phyloP scores from a whole-genome alignment of 1,140 invertebrate genomes.

The Matsumurasca onukii region DNA sequence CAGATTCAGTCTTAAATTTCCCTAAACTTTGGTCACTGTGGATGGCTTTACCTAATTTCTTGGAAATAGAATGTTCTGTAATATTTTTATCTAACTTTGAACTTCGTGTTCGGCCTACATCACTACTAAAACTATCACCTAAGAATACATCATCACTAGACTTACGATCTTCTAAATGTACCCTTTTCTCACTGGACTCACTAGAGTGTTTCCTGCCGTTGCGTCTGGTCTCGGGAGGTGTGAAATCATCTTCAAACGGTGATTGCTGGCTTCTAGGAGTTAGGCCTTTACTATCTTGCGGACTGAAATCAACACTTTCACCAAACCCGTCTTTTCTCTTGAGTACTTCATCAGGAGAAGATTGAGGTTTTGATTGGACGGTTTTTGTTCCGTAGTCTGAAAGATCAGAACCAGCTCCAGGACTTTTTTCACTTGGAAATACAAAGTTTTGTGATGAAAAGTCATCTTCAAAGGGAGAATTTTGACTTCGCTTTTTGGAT shows the following conservation, averaged over 20 bases:
- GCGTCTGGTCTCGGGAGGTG: constrained; percentile 51
- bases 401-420: constrained; percentile 39
- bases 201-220: constrained; percentile 44
- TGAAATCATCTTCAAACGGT: constrained; percentile 73
- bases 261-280: constrained; percentile 49
- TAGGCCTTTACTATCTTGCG: constrained; percentile 12
- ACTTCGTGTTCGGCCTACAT: constrained; percentile 27
- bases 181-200: constrained; percentile 44
- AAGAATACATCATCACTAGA: constrained; percentile 37
- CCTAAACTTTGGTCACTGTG: constrained; percentile 18
- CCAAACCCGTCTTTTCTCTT: constrained; percentile 28
- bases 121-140: constrained; percentile 8
- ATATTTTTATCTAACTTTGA: constrained; percentile 26
- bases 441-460: constrained; percentile 52
- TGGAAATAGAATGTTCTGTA: not conserved
- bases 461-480: constrained; percentile 69
- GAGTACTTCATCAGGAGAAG: constrained; percentile 29
- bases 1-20: constrained; percentile 34
- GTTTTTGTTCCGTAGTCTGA: constrained; percentile 39
- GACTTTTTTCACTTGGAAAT: constrained; percentile 39
- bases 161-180: constrained; percentile 32
- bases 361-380: constrained; percentile 24
- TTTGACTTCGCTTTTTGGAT: constrained; percentile 47
- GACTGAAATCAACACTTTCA: constrained; percentile 19
- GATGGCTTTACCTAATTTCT: constrained; percentile 12